Percentiles rank a stretch among this genome's conserved stretches.
phyloP scores from a whole-genome alignment of 2,113 vertebrate species.

The Nibea albiflora region DNA sequence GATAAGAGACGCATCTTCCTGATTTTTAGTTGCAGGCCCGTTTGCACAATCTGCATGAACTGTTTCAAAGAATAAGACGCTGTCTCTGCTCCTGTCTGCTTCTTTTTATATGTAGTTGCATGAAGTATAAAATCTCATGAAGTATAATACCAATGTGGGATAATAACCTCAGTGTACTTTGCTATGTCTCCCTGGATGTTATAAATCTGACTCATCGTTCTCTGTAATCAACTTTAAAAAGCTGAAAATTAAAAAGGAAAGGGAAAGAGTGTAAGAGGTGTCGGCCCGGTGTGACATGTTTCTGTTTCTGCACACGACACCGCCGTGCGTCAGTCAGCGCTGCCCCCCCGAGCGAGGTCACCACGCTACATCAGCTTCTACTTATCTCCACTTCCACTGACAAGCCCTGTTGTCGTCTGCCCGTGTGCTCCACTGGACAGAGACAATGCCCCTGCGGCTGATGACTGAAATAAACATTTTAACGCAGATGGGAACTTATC shows the following conservation, averaged over 20 bases:
- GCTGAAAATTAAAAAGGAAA: neutral
- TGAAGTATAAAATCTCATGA: no score
- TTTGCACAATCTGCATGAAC: neutral
- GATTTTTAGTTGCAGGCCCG: neutral
- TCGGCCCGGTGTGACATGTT: conserved; percentile 21
- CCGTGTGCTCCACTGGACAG: conserved; percentile 15
- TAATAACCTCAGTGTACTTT: no score
- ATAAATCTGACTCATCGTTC: neutral
- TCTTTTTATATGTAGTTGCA: no score
- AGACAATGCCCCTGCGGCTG: conserved; percentile 10
- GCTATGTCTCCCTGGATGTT: neutral
- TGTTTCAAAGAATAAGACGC: neutral
- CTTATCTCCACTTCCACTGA: conserved; percentile 62
- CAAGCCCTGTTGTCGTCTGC: conserved; percentile 41
- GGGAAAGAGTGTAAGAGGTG: conserved; percentile 45
- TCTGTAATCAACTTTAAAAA: neutral
- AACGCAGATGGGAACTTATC: conserved; percentile 9
- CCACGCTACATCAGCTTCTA: conserved; percentile 68
- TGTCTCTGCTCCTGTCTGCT: no score
- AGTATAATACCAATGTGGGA: no score
- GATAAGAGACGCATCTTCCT: neutral
- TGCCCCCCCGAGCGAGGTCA: conserved; percentile 65
- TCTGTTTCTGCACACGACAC: conserved; percentile 54
- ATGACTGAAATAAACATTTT: neutral
- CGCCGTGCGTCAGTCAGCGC: conserved; percentile 63